These are phyloP conservation scores for Lottia scabra DNA, from an alignment of 2,888 invertebrate genomes.

Conservation along the genomic window DNA sequence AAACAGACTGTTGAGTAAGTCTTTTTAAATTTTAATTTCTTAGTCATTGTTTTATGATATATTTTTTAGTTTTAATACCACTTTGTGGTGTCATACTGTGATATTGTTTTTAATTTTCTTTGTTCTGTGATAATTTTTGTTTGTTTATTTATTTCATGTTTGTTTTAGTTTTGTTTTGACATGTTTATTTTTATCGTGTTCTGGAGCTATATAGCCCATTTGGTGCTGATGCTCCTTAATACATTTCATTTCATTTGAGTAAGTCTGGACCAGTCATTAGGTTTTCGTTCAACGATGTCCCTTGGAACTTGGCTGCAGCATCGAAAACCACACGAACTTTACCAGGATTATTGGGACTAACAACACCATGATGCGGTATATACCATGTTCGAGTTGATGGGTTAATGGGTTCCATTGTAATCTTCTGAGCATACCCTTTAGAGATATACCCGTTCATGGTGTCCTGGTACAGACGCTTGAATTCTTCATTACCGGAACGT, in stretches of 20 bases:
- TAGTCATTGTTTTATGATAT: too few relatives aligned
- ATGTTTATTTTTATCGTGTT: too few relatives aligned
- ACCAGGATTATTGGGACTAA: constrained; percentile 11
- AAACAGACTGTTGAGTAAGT: background rate
- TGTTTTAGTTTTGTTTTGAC: too few relatives aligned
- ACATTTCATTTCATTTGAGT: too few relatives aligned
- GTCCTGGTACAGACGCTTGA: background rate
- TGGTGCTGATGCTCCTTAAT: too few relatives aligned
- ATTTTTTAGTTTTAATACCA: too few relatives aligned
- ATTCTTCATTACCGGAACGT: background rate
- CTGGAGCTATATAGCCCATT: too few relatives aligned
- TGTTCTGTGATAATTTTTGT: too few relatives aligned
- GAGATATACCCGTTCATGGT: constrained; percentile 5
- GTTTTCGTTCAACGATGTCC: constrained; percentile 19
- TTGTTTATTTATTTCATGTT: too few relatives aligned
- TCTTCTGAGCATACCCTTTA: constrained; percentile 11
- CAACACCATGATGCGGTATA: background rate
- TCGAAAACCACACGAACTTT: constrained; percentile 21
- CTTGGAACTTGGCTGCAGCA: constrained; percentile 14
- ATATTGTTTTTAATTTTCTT: too few relatives aligned
- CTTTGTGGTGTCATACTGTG: too few relatives aligned
- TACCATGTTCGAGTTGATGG: constrained; percentile 2
- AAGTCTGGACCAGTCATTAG: background rate
- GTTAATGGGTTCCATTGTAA: background rate
- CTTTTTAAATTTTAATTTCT: too few relatives aligned